Base-by-base conservation (phyloP, 2,888 invertebrate species). In the Slavum lentiscoides region DNA sequence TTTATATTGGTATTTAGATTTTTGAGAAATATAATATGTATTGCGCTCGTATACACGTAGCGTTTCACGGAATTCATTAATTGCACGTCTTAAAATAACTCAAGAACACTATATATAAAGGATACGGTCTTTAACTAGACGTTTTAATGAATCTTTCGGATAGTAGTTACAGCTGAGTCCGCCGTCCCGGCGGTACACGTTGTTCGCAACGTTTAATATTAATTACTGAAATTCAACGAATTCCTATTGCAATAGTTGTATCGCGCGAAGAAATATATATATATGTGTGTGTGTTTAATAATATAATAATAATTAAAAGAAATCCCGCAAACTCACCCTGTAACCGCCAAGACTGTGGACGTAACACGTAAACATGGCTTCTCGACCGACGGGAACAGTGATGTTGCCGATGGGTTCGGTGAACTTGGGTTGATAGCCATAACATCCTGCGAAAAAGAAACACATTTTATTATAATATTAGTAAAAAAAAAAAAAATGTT, bases 331-430 rank as follows among this genome's bases (percentile, higher is more conserved):
- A 9, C 91, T 91, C 89, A 95, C 95, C 88, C 94, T 91, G 88
- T 95, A 95, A 85, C 94, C 94, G 80, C 95, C 95, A 84, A 96
- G 90, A 87, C 94, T 93, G 85, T 92, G 91, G 81, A 96, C 94
- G 86, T 92, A 89, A 87, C 96, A 96, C 86, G 92, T 92, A 86
- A 96, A 94, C 83, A 92, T 93, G 82, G 95, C 95, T 87, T 96
- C 95, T 85, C 95, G 89, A 83, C 95, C 95, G 82, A 94, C 89
- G 75, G 94, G 91, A 82, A 95, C 90, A 81, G 95, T 95, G 84
- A 95, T 89, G 89, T 96, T 96, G 84, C 91, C 89, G 85, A 96
- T 91, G 64, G 93, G 92, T 85, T 93, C 93, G 82, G 91, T 91
- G 86, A 96, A 96, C 87, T 94, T 94, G 30, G 95, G 95, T 87